Conservation (phyloP, 2,113 vertebrate species). For the Tragelaphus buxtoni region DNA sequence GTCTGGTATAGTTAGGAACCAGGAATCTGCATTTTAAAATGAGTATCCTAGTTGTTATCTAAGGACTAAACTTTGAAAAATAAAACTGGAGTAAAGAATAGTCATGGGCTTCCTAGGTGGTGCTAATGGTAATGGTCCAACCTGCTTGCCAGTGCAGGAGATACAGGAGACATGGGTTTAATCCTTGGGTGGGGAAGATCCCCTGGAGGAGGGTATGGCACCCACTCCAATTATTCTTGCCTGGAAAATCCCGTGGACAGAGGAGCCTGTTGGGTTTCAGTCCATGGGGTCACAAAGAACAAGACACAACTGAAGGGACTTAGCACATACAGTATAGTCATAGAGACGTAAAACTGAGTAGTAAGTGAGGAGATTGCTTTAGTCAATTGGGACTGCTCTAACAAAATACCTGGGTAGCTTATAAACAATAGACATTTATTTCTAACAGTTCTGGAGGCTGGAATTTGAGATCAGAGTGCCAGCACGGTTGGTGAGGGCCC, state of each 20-base stretch:
- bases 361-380: background rate
- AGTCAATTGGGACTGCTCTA: background rate
- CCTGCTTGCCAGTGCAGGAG: background rate
- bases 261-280: background rate
- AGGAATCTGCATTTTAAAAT: background rate
- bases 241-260: background rate
- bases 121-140: background rate
- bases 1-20: background rate
- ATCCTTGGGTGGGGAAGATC: background rate
- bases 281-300: background rate
- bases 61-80: background rate
- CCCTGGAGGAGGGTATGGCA: background rate
- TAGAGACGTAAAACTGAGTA: background rate
- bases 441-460: background rate
- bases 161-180: background rate
- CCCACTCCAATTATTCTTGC: background rate
- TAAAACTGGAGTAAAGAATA: background rate
- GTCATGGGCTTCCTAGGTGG: background rate
- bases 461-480: background rate
- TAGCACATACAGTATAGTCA: background rate
- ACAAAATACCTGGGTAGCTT: background rate
- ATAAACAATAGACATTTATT: background rate
- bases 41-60: background rate
- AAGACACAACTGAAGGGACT: background rate
- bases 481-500: background rate